Percentiles rank a stretch among this genome's conserved stretches.
Conservation (phyloP, 1,140 invertebrate species). For the Panulirus ornatus region DNA sequence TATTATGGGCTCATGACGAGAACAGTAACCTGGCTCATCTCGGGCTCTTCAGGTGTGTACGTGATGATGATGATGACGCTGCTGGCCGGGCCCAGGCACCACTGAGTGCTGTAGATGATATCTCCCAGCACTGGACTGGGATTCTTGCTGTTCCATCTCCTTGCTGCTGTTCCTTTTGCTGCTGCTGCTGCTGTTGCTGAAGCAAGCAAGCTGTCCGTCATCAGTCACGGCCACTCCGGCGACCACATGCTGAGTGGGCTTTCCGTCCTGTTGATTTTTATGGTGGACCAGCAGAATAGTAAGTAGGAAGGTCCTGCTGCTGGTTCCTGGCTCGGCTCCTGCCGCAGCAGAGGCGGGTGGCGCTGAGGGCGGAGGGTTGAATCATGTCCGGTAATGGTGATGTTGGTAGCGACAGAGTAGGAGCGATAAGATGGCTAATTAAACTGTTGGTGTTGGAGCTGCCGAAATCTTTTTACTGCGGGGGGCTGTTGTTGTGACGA, state of each 20-base stretch:
- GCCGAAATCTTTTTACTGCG: neutral
- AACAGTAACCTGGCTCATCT: neutral
- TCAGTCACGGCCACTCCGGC: neutral
- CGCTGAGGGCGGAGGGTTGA: neutral
- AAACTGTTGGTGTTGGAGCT: neutral
- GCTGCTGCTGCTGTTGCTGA: too few species aligned
- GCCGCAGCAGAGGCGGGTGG: too few species aligned
- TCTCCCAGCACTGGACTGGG: neutral
- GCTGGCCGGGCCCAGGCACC: too few species aligned
- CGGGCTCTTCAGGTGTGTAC: neutral
- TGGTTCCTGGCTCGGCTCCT: too few species aligned
- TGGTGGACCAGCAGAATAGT: neutral
- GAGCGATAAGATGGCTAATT: neutral
- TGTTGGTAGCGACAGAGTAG: neutral
- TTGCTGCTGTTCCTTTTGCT: too few species aligned
- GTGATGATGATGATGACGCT: neutral
- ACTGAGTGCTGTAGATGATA: neutral
- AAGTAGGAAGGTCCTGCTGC: neutral
- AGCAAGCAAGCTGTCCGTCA: neutral
- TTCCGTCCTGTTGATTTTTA: neutral
- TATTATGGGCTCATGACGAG: neutral
- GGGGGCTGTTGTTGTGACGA: too few species aligned
- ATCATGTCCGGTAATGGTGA: neutral
- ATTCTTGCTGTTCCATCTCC: too few species aligned
- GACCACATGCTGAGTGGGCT: neutral